A percentile compares a stretch with the other conserved stretches of the same genome.
Conservation (phyloP, 2,113 vertebrate species). For the Neolamprologus devosi region DNA sequence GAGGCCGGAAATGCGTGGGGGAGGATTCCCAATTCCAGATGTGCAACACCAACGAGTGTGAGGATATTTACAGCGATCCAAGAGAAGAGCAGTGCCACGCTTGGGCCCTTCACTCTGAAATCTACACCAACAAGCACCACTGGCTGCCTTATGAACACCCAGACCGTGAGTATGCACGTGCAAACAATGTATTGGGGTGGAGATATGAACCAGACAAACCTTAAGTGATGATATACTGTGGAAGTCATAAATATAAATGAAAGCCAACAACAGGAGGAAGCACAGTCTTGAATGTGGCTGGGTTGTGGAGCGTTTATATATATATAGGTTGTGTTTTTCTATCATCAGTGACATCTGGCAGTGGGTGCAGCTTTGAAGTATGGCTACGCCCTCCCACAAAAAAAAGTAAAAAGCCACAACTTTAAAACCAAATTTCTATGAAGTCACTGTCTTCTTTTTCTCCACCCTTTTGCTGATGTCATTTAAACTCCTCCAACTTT, state of each 20-base stretch:
- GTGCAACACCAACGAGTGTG: constrained; percentile 85
- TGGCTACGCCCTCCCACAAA: constrained; percentile 34
- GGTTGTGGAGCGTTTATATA: background rate
- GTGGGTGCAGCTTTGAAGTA: constrained; percentile 24
- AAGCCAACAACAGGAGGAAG: background rate
- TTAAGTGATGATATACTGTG: background rate
- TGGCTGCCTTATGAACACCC: constrained; percentile 93
- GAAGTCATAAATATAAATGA: background rate
- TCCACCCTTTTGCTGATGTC: constrained; percentile 3
- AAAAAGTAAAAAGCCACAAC: background rate
- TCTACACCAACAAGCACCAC: constrained; percentile 82
- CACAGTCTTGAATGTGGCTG: background rate
- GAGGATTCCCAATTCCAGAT: constrained; percentile 87
- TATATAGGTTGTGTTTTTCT: constrained; percentile 1
- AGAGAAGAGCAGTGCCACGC: constrained; percentile 87
- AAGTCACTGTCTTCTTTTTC: background rate
- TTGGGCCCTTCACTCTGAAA: constrained; percentile 83
- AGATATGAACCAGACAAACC: background rate
- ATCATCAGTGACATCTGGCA: constrained; percentile 34
- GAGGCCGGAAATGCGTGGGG: constrained; percentile 84
- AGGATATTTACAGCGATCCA: constrained; percentile 80
- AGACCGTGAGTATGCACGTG: constrained; percentile 75
- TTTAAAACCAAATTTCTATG: constrained; percentile 17
- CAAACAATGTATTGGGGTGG: background rate
- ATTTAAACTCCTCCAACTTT: background rate